Conservation (phyloP, 2,888 invertebrate genomes). For the Steinernema scapterisci region DNA sequence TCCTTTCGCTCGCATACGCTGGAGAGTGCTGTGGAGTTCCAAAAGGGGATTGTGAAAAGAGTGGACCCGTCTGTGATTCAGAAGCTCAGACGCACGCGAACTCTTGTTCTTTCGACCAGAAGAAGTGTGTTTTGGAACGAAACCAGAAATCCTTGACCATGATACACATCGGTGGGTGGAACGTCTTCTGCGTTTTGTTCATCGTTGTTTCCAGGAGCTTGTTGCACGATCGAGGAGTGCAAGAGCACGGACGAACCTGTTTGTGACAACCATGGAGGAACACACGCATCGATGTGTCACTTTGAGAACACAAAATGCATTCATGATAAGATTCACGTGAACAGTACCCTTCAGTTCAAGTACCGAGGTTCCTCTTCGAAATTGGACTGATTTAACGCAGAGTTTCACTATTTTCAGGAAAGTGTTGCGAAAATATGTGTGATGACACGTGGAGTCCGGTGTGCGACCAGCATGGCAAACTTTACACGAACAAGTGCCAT, state of each 20-base stretch:
- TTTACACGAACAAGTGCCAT: constrained; percentile 49
- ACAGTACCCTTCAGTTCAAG: constrained; percentile 45
- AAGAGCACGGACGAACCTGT: constrained; percentile 50
- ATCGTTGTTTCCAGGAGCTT: constrained; percentile 47
- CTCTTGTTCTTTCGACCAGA: constrained; percentile 50
- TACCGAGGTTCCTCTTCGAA: constrained; percentile 44
- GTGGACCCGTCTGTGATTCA: constrained; percentile 52
- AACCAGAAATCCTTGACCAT: constrained; percentile 47
- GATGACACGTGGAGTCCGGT: constrained; percentile 44
- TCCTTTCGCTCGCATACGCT: constrained; percentile 46
- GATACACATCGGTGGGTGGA: constrained; percentile 50
- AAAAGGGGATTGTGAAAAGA: constrained; percentile 43
- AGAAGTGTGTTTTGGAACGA: constrained; percentile 47
- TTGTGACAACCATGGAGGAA: constrained; percentile 54
- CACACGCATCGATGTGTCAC: constrained; percentile 55
- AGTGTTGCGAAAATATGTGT: constrained; percentile 51
- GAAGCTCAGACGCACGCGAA: constrained; percentile 53
- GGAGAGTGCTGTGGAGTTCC: constrained; percentile 53
- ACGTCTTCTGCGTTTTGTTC: not conserved
- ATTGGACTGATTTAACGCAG: no score
- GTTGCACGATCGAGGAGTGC: constrained; percentile 54
- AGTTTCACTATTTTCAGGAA: constrained; percentile 41
- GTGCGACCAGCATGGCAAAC: constrained; percentile 53
- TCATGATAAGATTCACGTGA: constrained; percentile 54
- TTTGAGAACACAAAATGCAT: constrained; percentile 60